phyloP scores from a whole-genome alignment of 2,888 invertebrate species.

The Apodemia mormo region DNA sequence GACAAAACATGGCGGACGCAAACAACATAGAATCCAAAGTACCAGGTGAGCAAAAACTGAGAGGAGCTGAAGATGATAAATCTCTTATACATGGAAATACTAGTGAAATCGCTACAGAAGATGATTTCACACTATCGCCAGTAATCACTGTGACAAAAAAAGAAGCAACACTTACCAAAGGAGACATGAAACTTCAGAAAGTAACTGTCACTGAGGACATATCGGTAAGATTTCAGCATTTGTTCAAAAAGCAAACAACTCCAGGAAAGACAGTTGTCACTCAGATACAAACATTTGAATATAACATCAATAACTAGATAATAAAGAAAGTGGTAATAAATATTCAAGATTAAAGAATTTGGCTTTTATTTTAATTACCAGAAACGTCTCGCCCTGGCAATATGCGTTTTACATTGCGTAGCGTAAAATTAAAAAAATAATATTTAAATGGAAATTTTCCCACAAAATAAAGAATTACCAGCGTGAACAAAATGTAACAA shows the following conservation, averaged over 20 bases:
- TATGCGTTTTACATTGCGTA: no score
- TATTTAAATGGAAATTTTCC: no score
- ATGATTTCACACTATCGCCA: constrained; percentile 46
- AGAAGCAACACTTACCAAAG: constrained; percentile 58
- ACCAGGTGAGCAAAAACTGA: constrained; percentile 54
- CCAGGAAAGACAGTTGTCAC: constrained; percentile 62
- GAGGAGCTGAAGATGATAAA: constrained; percentile 38
- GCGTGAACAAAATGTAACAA: no score
- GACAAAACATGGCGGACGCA: constrained; percentile 52
- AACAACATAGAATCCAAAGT: constrained; percentile 56
- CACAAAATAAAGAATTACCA: no score
- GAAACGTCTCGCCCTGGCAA: no score
- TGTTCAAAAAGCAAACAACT: constrained; percentile 59
- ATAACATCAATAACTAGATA: constrained; percentile 48
- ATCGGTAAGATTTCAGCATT: constrained; percentile 62
- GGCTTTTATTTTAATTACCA: background rate
- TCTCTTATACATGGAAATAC: background rate
- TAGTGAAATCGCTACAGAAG: constrained; percentile 30
- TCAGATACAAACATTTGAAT: constrained; percentile 59
- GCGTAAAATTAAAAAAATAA: no score
- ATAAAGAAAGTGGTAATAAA: background rate
- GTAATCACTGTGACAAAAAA: constrained; percentile 61
- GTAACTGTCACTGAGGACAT: constrained; percentile 64
- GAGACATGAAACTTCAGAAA: constrained; percentile 61
- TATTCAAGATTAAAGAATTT: background rate